Evolutionary conservation across 2,113 vertebrate genomes (phyloP).

Genomic region (Trichomycterus rosablanca): DNA sequence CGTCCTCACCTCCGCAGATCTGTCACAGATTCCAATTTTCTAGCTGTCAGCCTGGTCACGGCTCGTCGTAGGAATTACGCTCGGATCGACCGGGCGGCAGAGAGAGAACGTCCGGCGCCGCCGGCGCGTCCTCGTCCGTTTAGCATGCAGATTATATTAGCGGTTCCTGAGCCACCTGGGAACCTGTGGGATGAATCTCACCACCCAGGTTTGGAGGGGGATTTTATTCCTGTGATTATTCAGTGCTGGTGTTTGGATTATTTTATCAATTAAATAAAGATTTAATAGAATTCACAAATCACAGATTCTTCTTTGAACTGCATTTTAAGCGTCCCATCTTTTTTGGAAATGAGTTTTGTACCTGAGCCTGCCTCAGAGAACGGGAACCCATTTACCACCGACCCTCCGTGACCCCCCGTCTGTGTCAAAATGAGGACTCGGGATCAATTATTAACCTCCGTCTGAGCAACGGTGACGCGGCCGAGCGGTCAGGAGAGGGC

Average conservation of each 20-base stretch:
- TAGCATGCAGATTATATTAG: constrained; percentile 45
- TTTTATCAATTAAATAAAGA: no score
- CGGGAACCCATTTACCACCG: constrained; percentile 7
- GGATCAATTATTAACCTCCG: not conserved
- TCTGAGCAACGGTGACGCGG: not conserved
- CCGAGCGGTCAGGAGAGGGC: constrained; percentile 10
- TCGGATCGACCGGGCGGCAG: no score
- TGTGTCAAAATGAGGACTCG: not conserved
- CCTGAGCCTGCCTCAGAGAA: not conserved
- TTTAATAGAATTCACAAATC: no score
- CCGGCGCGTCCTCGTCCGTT: no score
- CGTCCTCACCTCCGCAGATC: no score
- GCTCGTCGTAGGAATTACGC: constrained; percentile 24
- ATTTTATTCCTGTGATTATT: constrained; percentile 26
- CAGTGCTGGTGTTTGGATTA: constrained; percentile 2
- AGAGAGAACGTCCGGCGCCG: no score
- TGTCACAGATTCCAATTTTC: no score
- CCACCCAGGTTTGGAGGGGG: constrained; percentile 13
- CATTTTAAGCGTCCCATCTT: constrained; percentile 12
- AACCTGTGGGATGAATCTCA: constrained; percentile 17
- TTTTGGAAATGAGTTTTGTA: no score
- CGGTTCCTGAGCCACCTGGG: constrained; percentile 17
- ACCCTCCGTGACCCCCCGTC: not conserved
- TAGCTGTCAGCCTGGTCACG: no score
- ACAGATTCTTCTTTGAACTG: no score